Evolutionary conservation across 1,140 invertebrate genomes (phyloP), one percentile per base, ranked within the genome.

Genomic region (Dendroctonus ponderosae): DNA sequence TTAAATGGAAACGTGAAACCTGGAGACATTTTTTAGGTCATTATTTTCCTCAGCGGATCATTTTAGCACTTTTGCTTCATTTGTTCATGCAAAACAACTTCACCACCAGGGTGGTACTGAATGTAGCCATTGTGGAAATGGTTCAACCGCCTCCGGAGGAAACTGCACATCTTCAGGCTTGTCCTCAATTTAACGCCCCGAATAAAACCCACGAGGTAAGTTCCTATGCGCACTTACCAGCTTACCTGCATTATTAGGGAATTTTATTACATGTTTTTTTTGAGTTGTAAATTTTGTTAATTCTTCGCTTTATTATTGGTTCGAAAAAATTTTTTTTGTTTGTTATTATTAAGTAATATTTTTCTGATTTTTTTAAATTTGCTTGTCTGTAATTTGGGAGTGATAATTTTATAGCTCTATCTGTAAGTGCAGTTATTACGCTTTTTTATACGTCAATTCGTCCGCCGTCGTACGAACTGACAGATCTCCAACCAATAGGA

Each of bases 111-210:
- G 68, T 69, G 8, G 63, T 67, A n/a, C 49, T 71, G 11, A 71
- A 69, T 44, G 68, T 71, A 6, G 70, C 70, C 7, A 69, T 71
- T 14, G 63, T 64, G 7, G 70, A 71, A 38, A 71, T 71, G 62
- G 53, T 70, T 5, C 9, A 41, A 41, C 59, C 52, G 2, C 8
- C 46, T 44, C 7, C 51, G 6, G 44, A 49, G 2, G 46, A 40
- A 14, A 48, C 42, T 7, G 51, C 48, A 6, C 60, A 59, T 46
- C 57, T 53, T n/a, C n/a, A 4, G 4, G 58, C 44, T 37, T 60
- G 58, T 60, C 44, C 58, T 48, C 12, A 60, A 26, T 63, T 51
- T 49, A 43, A 48, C n/a, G 39, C 8, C 5, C n/a, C 5, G 9
- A 38, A 50, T n/a, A 38, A 50, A 14, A 46, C n/a, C n/a, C 8